Conservation (phyloP, 1,140 invertebrate genomes). For the Drosophila nigromelanica region DNA sequence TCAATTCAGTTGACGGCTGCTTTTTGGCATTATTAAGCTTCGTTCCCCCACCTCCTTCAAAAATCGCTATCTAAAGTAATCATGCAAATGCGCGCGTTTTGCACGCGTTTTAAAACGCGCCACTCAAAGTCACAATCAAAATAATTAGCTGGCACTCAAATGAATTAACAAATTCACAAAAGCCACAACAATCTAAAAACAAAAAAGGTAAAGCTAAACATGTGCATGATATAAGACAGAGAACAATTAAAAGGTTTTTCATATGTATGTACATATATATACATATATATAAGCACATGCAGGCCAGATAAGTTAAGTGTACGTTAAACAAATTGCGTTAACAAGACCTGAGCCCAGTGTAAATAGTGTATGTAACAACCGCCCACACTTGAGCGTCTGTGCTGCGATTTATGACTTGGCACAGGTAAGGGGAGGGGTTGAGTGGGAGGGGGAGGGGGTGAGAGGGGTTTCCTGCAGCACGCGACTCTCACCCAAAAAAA, state of each 20-base stretch:
- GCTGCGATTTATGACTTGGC: slow-evolving; percentile 38
- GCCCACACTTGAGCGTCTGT: slow-evolving; percentile 3
- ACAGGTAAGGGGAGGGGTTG: background rate
- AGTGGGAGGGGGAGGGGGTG: too few species aligned
- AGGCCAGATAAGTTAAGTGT: slow-evolving; percentile 12
- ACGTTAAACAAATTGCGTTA: slow-evolving; percentile 27
- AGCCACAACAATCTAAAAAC: slow-evolving; percentile 14
- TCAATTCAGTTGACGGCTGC: too few species aligned
- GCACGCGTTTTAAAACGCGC: slow-evolving; percentile 59
- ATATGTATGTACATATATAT: too few species aligned
- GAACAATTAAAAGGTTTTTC: slow-evolving; percentile 17
- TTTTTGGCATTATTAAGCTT: slow-evolving; percentile 1
- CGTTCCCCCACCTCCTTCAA: background rate
- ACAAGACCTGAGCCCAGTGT: background rate
- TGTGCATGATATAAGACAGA: slow-evolving; percentile 3
- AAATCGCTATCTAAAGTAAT: background rate
- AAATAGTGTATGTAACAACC: background rate
- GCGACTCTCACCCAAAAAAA: slow-evolving; percentile 18
- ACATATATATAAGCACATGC: too few species aligned
- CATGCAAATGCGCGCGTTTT: slow-evolving; percentile 58
- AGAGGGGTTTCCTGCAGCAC: slow-evolving; percentile 13
- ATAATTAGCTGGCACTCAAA: slow-evolving; percentile 63
- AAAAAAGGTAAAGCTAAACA: background rate
- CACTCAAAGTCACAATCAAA: slow-evolving; percentile 46
- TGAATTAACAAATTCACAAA: slow-evolving; percentile 56